Evolutionary conservation across 2,888 invertebrate species (phyloP), one percentile per base, ranked within the genome.

Genomic region (Polylopha cassiicola): DNA sequence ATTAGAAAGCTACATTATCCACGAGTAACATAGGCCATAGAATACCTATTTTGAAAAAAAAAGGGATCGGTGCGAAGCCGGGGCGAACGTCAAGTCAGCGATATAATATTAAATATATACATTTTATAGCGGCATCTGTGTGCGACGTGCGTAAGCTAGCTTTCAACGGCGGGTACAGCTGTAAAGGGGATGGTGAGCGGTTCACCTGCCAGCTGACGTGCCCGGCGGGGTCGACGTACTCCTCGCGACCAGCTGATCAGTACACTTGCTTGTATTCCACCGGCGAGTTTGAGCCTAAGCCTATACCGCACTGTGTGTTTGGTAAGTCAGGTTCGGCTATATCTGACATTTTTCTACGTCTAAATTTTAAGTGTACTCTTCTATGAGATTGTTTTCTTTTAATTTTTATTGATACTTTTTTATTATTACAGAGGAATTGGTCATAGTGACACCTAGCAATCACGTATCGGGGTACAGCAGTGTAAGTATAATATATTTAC

Each of bases 151-250:
- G 87, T 11, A 90, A 90, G 46, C 65, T 93, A 3, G 86, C 87
- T 0, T 94, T 94, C 68, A 94, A 94, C 71, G 95, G 94, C 7
- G 91, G 89, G 9, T 92, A 90, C 73, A 88, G 88, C 20, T 95
- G 95, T 61, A 84, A 84, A 1, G 91, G 90, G 1, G 87, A 89
- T 51, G 78, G 71, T 3, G 87, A 89, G 20, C 68, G 77, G 16
- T 88, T 90, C 48, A 86, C 85, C 3, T 95, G 95, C 65, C 72
- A 74, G 1, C 65, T 95, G 4, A 75, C 65, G 3, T 95, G 95
- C 53, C 92, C 94, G 0, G 54, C 72, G 0, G 92, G 91, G 0
- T 73, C 90, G 7, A 61, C 80, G 9, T 91, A 92, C 57, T 88
- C 90, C 45, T 84, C 87, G 3, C 72, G 88, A 0, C 87, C 91